Percentiles rank a stretch among this genome's conserved stretches.
Conservation (phyloP, 92 coral and sea anemone species). For the Galaxea fascicularis region DNA sequence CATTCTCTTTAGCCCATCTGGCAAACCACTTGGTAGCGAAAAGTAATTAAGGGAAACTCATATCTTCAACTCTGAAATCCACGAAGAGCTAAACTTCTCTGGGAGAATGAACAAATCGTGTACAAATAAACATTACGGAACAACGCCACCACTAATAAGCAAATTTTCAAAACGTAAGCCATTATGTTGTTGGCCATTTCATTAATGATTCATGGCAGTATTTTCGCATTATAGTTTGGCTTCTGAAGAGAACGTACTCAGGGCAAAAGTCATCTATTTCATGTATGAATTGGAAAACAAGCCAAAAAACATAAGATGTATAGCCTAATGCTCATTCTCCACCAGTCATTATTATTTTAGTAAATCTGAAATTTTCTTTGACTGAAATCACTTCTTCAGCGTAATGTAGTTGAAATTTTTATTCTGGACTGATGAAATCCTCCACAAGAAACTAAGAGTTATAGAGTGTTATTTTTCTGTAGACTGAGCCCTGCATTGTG, state of each 20-base stretch:
- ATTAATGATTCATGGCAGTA: constrained; percentile 40
- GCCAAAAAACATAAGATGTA: not conserved
- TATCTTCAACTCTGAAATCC: constrained; percentile 5
- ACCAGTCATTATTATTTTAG: not conserved
- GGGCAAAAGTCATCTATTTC: constrained; percentile 44
- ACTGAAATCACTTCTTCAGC: too few relatives aligned
- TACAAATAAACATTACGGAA: constrained; percentile 5
- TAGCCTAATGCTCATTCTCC: not conserved
- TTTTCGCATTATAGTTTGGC: constrained; percentile 40
- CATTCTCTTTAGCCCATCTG: constrained; percentile 15
- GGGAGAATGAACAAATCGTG: constrained; percentile 37
- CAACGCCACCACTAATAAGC: constrained; percentile 28
- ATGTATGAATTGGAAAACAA: constrained; percentile 15
- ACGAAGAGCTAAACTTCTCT: not conserved
- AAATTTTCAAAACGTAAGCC: constrained; percentile 42
- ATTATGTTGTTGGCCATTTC: constrained; percentile 33
- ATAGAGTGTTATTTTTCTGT: not conserved
- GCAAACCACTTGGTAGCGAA: constrained; percentile 17
- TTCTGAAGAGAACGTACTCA: constrained; percentile 19
- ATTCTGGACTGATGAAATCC: not conserved
- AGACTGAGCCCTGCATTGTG: not conserved
- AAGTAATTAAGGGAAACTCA: constrained; percentile 26
- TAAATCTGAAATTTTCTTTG: not conserved
- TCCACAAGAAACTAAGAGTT: not conserved
- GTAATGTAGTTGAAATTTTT: not conserved